Base-by-base conservation (phyloP, 2,113 vertebrate genomes). In the Rhabdornis inornatus region DNA sequence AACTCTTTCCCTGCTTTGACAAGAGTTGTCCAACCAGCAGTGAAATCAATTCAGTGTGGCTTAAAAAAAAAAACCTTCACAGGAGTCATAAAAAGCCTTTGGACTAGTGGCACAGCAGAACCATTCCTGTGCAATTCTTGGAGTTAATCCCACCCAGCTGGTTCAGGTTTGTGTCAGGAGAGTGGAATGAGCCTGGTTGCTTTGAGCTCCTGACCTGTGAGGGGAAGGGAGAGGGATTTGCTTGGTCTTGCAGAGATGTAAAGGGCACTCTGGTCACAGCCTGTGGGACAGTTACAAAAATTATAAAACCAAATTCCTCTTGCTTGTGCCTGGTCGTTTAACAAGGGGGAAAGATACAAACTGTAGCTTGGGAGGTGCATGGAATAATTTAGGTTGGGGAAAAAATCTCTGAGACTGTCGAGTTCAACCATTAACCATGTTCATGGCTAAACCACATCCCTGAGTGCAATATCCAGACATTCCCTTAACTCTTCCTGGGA, bases 331-430 rank as follows among this genome's bases (percentile, higher is more conserved):
- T 66, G 37, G 23, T 72, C 63, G 19, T 84, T 44, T 80, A 47
- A 47, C 21, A 40, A 57, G n/a, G 24, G 33, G 31, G 17, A 39
- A 5, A 64, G 8, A 13, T 30, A 71, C 53, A 60, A 50, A 31
- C 20, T 31, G 30, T 19, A 30, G 28, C 45, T 39, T 3, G 2
- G 23, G 55, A 83, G 9, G 28, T 42, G 71, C 5, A 0, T 20
- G 50, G 71, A 61, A 76, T 83, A 68, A 69, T 77, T 83, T 42
- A 28, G 15, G 10, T 33, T 25, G 63, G 23, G 83, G 9, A 42
- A 27, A 33, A 83, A 15, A 33, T 25, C 25, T 70, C 42, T 0
- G 1, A 69, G 55, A 33, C 7, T 0, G 1, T 23, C 0, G 10
- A 44, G 37, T 53, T 28, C 24, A 25, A 15, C 5, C 0, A 1